phyloP scores from a whole-genome alignment of 1,140 invertebrate species.

The Drosophila eugracilis region DNA sequence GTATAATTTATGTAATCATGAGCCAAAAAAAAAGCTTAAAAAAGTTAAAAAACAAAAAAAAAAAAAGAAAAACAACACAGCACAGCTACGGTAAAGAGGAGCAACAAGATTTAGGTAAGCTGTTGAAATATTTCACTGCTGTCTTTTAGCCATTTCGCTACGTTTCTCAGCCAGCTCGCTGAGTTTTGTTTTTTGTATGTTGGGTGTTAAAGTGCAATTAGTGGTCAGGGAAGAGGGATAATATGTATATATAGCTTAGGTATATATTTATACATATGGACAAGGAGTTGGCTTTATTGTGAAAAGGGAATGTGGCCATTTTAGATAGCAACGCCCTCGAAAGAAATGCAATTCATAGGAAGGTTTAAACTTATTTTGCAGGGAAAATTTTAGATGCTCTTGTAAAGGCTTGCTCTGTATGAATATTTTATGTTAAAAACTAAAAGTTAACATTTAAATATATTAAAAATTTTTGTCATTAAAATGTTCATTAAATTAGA shows the following conservation, averaged over 20 bases:
- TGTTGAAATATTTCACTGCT: constrained; percentile 63
- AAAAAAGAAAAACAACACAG: constrained; percentile 27
- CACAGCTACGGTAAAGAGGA: constrained; percentile 28
- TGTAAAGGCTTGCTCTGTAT: no score
- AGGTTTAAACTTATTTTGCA: no score
- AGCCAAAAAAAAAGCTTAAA: constrained; percentile 59
- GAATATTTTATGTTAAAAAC: no score
- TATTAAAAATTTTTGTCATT: no score
- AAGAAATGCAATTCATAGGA: constrained; percentile 20
- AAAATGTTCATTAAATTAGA: no score
- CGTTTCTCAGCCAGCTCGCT: constrained; percentile 20
- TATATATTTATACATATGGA: background rate
- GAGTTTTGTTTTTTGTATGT: constrained; percentile 2
- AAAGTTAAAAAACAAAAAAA: no score
- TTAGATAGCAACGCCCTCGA: constrained; percentile 10
- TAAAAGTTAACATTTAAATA: no score
- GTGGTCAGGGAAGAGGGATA: constrained; percentile 38
- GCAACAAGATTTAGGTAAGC: constrained; percentile 59
- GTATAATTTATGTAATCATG: constrained; percentile 75
- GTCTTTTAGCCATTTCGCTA: constrained; percentile 36
- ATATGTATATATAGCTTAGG: background rate
- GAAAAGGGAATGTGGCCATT: constrained; percentile 12
- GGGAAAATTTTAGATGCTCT: no score
- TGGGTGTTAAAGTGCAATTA: constrained; percentile 75
- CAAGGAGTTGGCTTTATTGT: background rate